Conservation (phyloP, 1,140 invertebrate species). For the Drosophila murphyi region DNA sequence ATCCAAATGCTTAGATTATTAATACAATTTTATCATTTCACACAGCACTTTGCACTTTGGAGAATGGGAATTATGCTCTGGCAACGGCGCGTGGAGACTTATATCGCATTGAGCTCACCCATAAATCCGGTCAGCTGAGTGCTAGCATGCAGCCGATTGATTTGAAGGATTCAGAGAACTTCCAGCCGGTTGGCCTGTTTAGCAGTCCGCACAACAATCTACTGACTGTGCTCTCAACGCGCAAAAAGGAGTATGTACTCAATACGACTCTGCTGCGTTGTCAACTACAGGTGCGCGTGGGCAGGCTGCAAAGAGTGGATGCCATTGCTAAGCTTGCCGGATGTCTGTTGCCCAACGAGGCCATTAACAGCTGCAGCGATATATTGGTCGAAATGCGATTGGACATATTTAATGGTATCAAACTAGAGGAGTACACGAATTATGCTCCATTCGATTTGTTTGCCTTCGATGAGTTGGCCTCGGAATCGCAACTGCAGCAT, state of each 20-base stretch:
- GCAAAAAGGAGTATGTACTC: conserved; percentile 54
- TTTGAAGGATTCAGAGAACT: conserved; percentile 20
- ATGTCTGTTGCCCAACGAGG: not conserved
- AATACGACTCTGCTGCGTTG: not conserved
- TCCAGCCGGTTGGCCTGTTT: conserved; percentile 51
- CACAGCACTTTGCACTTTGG: conserved; percentile 25
- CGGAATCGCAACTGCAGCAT: conserved; percentile 32
- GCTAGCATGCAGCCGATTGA: conserved; percentile 29
- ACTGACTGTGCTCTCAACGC: conserved; percentile 45
- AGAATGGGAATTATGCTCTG: conserved; percentile 23
- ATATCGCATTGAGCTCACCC: conserved; percentile 28
- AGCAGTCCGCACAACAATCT: conserved; percentile 46
- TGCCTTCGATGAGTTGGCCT: conserved; percentile 36
- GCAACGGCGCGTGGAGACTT: conserved; percentile 33
- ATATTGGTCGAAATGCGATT: conserved; percentile 54
- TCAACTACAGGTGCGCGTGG: conserved; percentile 33
- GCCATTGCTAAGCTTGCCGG: conserved; percentile 23
- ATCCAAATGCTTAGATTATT: not conserved
- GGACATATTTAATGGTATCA: conserved; percentile 39
- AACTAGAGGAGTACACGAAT: conserved; percentile 31
- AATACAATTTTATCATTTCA: not conserved
- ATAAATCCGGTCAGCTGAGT: conserved; percentile 33
- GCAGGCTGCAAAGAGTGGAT: conserved; percentile 41
- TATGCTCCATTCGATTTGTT: conserved; percentile 41
- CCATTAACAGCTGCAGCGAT: conserved; percentile 54